Evolutionary conservation across 2,888 invertebrate genomes (phyloP).

Genomic region (Clanis bilineata): DNA sequence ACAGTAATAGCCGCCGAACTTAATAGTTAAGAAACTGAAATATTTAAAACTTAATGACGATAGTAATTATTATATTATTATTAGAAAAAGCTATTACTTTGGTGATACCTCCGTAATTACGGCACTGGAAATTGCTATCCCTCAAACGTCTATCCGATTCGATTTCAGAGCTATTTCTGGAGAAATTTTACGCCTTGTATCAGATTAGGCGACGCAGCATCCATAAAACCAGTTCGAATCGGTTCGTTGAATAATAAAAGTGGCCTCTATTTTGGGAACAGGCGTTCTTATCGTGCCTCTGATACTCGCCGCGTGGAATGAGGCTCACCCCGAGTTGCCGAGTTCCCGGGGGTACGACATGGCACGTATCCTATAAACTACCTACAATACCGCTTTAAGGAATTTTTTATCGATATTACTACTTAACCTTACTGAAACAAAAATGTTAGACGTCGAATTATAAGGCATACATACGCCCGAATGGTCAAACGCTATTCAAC

Average conservation of each 20-base stretch:
- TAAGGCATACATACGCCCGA: no score
- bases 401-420: constrained; percentile 6
- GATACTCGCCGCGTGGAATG: constrained; percentile 32
- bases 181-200: constrained; percentile 54
- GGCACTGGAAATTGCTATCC: constrained; percentile 26
- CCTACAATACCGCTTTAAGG: constrained; percentile 2
- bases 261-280: constrained; percentile 73
- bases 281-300: constrained; percentile 63
- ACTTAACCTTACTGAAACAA: constrained; percentile 3
- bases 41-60: neutral
- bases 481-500: no score
- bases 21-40: neutral
- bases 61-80: neutral
- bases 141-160: constrained; percentile 24
- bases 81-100: neutral
- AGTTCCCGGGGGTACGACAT: neutral
- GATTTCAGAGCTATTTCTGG: constrained; percentile 34
- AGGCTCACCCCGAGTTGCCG: constrained; percentile 5
- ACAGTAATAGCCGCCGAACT: neutral
- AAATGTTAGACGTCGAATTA: neutral
- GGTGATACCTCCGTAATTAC: neutral
- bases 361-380: constrained; percentile 1
- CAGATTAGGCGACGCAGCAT: constrained; percentile 54
- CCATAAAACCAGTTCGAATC: constrained; percentile 71
- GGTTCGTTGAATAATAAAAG: constrained; percentile 68